phyloP scores from a whole-genome alignment of 2,888 invertebrate species.

The Neuroscelio doddi region DNA sequence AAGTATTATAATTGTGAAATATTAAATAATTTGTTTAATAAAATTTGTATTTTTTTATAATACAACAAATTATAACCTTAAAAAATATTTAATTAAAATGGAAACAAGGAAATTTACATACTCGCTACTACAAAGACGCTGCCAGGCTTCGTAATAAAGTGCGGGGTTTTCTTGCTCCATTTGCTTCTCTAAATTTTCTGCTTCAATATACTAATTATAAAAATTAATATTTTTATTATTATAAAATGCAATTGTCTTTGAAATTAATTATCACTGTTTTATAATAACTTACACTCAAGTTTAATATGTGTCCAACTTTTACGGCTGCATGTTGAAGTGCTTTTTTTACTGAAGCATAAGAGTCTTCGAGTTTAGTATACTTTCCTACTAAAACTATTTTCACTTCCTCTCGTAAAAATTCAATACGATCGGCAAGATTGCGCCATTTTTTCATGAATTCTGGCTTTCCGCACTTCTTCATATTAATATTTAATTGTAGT shows the following conservation, averaged over 20 bases:
- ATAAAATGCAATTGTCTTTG: not conserved
- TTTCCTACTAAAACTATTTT: conserved; percentile 96
- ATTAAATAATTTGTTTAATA: too few relatives aligned
- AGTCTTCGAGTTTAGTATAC: conserved; percentile 95
- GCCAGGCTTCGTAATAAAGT: conserved; percentile 94
- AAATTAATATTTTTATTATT: conserved; percentile 5
- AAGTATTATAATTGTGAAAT: too few relatives aligned
- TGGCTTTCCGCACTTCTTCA: conserved; percentile 77
- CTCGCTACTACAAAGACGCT: conserved; percentile 89
- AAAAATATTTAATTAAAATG: too few relatives aligned
- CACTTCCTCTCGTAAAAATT: conserved; percentile 87
- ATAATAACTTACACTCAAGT: conserved; percentile 77
- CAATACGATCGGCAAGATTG: conserved; percentile 88
- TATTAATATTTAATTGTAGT: conserved; percentile 80
- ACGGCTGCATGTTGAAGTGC: conserved; percentile 95
- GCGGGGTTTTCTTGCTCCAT: conserved; percentile 84
- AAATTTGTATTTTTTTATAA: too few relatives aligned
- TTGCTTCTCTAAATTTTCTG: conserved; percentile 87
- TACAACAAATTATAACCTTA: too few relatives aligned
- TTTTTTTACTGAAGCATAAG: conserved; percentile 97
- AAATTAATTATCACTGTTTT: too few relatives aligned
- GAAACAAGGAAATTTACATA: not conserved
- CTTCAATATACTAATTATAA: conserved; percentile 85
- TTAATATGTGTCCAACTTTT: conserved; percentile 86
- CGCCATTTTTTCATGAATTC: conserved; percentile 92